Evolutionary conservation across 2,113 vertebrate species (phyloP), one percentile per base, ranked within the genome.

Genomic region (Spea bombifrons): DNA sequence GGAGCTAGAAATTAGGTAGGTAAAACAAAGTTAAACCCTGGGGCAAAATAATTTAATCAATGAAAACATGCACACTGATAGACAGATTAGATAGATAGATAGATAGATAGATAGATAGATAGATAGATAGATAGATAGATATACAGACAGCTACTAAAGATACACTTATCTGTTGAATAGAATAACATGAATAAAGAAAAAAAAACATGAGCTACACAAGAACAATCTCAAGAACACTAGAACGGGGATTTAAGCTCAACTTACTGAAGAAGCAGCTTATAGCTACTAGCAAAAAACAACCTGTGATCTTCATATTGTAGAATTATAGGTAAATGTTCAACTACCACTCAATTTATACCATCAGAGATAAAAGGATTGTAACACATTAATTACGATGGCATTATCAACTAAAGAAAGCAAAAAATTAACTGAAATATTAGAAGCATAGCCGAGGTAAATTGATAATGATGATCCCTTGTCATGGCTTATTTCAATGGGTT

Each of bases 211-310:
- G 30, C 30, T 30, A 30, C 30, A 30, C 30, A 30, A 30, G 30
- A 30, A 30, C 30, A 30, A 30, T 30, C 30, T 30, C 30, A 30
- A 30, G 30, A 30, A 30, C 30, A 30, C 30, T 30, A 30, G 8
- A 15, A 43, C 4, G 5, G 3, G n/a, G 47, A 8, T 16, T 8
- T 49, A 9, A 50, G 45, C 6, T 8, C 8, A 71, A 78, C 68
- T 78, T 71, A 78, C 76, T 8, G 30, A 71, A 71, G 57, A 9
- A 71, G 76, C 76, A 64, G 76, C 67, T 53, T 52, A 71, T 9
- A 64, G 76, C 76, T 49, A 50, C 68, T 10, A 78, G 12, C 13
- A 78, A 57, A 9, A 78, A 50, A 17, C 9, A 30, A 5, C 71
- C 12, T n/a, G 76, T 8, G 43, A 78, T 69, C 66, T 69, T 78